Conservation (phyloP, 2,888 invertebrate species). For the Halictus ligatus region DNA sequence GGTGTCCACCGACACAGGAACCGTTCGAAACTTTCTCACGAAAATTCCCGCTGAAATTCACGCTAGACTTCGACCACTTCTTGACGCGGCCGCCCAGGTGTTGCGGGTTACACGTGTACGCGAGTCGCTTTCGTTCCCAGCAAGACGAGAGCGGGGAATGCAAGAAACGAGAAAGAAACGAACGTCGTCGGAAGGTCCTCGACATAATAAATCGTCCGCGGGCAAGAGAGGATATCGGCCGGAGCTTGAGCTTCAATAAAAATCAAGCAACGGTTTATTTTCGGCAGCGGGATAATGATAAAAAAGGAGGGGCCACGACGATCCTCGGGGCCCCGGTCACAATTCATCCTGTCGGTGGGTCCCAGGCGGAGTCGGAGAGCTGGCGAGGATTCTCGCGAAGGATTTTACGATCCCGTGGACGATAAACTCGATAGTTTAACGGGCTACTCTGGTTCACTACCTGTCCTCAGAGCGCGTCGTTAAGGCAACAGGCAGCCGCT, state of each 20-base stretch:
- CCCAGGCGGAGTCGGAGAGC: conserved; percentile 48
- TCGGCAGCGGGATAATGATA: conserved; percentile 9
- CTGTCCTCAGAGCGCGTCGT: conserved; percentile 69
- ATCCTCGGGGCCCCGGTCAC: conserved; percentile 53
- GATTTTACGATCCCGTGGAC: conserved; percentile 75
- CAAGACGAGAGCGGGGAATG: not conserved
- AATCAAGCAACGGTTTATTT: conserved; percentile 37
- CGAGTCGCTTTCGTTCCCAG: not conserved
- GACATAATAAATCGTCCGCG: conserved; percentile 27
- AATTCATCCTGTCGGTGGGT: conserved; percentile 57
- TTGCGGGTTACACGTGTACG: conserved; percentile 7
- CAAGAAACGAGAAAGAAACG: not conserved
- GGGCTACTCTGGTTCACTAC: conserved; percentile 66
- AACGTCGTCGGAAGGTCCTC: not conserved
- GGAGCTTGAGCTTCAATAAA: conserved; percentile 32
- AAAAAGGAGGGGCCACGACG: conserved; percentile 7
- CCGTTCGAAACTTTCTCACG: conserved; percentile 57
- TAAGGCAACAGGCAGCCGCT: conserved; percentile 63
- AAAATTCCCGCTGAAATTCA: conserved; percentile 60
- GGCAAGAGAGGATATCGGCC: not conserved
- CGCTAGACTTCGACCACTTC: conserved; percentile 33
- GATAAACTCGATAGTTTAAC: conserved; percentile 81
- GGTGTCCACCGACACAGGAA: conserved; percentile 38
- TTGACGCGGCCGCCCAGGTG: conserved; percentile 9
- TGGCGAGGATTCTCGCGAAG: conserved; percentile 51